Conservation (phyloP, 2,888 invertebrate genomes). For the Drosophila anomalata region DNA sequence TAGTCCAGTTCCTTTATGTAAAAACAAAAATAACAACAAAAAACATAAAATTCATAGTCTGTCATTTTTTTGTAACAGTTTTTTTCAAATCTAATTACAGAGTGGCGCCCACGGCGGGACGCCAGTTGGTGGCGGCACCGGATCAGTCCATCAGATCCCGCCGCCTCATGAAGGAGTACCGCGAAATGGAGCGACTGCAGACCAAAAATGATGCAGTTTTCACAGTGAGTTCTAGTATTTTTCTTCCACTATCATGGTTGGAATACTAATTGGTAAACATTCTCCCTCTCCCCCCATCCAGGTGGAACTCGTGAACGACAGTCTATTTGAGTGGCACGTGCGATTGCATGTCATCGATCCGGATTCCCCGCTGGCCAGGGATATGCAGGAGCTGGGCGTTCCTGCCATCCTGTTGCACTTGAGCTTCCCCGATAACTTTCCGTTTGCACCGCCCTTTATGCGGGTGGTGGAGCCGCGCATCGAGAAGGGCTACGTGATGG, state of each 20-base stretch:
- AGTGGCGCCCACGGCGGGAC: conserved; percentile 83
- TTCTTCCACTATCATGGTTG: background rate
- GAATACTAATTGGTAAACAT: background rate
- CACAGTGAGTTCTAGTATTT: conserved; percentile 85
- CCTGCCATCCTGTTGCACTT: conserved; percentile 91
- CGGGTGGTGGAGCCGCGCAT: conserved; percentile 91
- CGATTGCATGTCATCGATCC: conserved; percentile 92
- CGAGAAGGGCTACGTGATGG: conserved; percentile 95
- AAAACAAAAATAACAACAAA: background rate
- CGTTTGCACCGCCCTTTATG: conserved; percentile 94
- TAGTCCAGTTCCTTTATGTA: background rate
- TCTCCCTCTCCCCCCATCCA: conserved; percentile 58
- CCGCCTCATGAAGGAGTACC: conserved; percentile 93
- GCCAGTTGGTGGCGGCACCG: conserved; percentile 77
- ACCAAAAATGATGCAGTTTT: conserved; percentile 89
- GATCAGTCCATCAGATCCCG: conserved; percentile 89
- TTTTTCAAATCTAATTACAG: conserved; percentile 40
- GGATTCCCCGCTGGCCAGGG: conserved; percentile 92
- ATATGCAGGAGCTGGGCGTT: conserved; percentile 91
- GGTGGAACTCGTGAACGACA: conserved; percentile 93
- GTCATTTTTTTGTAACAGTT: background rate
- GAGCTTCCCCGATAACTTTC: conserved; percentile 94
- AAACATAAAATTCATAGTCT: background rate
- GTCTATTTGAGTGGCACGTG: conserved; percentile 94
- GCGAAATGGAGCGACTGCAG: conserved; percentile 91